Evolutionary conservation across 2,797 vertebrate species (phyloP).

Genomic region (Gobio occitaniae): DNA sequence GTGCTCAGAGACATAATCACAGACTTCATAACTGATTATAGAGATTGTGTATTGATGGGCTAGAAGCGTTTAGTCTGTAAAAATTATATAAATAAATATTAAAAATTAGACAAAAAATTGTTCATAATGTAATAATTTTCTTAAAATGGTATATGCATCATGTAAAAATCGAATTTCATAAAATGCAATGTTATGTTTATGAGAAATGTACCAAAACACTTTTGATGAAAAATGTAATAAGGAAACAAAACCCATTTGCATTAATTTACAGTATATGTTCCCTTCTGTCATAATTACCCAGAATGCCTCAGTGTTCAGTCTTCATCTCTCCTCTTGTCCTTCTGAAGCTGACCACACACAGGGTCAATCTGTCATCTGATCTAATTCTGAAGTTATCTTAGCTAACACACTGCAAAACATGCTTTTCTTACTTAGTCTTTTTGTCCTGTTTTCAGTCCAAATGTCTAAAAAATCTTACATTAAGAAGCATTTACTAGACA

Average conservation of each 20-base stretch:
- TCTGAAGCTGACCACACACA: too few species aligned
- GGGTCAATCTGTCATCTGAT: neutral
- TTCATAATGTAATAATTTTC: neutral
- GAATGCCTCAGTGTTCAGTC: too few species aligned
- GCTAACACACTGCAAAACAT: neutral
- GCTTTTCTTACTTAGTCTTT: too few species aligned
- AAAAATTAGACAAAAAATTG: neutral
- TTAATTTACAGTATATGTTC: neutral
- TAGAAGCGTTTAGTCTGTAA: neutral
- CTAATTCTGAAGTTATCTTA: neutral
- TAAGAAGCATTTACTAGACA: too few species aligned
- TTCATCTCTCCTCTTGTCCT: too few species aligned
- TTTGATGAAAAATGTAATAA: neutral
- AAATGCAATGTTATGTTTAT: neutral
- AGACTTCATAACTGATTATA: too few species aligned
- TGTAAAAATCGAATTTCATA: neutral
- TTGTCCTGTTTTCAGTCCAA: too few species aligned
- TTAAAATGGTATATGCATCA: neutral
- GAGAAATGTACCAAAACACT: neutral
- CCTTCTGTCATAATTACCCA: neutral
- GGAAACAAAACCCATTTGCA: neutral
- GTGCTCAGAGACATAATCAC: too few species aligned
- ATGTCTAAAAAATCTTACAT: too few species aligned
- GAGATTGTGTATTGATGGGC: too few species aligned
- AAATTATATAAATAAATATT: too few species aligned